Evolutionary conservation across 1,140 invertebrate genomes (phyloP), one percentile per base, ranked within the genome.

Genomic region (Apis florea): DNA sequence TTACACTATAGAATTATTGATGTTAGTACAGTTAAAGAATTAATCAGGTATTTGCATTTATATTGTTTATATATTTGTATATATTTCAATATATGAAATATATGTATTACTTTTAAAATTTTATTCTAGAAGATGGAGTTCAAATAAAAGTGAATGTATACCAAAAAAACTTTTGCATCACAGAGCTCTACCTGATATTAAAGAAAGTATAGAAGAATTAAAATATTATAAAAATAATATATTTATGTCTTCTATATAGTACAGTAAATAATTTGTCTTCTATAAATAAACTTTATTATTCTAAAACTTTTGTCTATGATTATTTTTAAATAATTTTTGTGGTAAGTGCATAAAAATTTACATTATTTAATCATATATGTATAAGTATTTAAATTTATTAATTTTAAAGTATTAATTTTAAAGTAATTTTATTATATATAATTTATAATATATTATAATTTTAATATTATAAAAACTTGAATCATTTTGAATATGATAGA

Each of bases 1-100:
- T 94, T 99, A 76, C 98, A 99, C 93, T 99, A 99, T 93, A 95
- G 98, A 89, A 96, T 98, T 40, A 96, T 99, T 72, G 98, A 99
- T 95, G 98, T 99, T 9, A 98, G 97, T 54, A 95, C 96, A 6
- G 93, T 99, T 2, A 99, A 99, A 93, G 98, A 99, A 94, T 89
- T 99, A 40, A 93, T 93, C 66, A 95, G 92, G 95, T 95, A 87
- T 24, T 17, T 24, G 10, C 11, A 61, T 67, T 67, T 69, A 24
- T 63, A 21, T 8, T 67, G 13, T 63, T 54, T 58, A 13, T 58
- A 13, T 47, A 51, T 31, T 54, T 54, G 2, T 54, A 54, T 54
- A 17, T 17, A 54, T 54, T 54, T 54, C 8, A 53, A 53, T 53
- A 17, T 15, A 17, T 54, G 15, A 15, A 17, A 54, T 54, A 15